Conservation (phyloP, 2,797 vertebrate species). For the Lacerta bilineata region DNA sequence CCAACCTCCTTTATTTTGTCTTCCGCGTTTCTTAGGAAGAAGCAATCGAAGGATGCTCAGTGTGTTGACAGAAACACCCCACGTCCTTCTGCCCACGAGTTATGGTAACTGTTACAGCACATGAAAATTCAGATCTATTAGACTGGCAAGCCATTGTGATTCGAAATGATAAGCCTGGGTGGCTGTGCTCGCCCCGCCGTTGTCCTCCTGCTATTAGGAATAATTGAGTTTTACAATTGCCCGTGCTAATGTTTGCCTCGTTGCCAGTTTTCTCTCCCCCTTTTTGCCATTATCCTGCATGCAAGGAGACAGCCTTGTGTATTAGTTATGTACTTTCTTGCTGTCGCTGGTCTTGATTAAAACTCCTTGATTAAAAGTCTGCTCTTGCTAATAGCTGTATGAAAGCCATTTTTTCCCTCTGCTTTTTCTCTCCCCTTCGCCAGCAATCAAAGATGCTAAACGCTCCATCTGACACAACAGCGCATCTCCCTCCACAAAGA, state of each 20-base stretch:
- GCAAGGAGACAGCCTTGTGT: neutral
- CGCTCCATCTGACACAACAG: neutral
- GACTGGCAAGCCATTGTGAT: neutral
- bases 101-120: neutral
- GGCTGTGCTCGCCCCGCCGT: no score
- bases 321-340: slow-evolving; percentile 13
- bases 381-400: slow-evolving; percentile 7
- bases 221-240: slow-evolving; percentile 11
- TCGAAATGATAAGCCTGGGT: neutral
- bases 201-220: neutral
- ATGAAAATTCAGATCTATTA: neutral
- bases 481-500: neutral
- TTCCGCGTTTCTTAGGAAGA: neutral
- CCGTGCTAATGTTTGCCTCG: neutral
- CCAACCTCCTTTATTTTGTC: neutral
- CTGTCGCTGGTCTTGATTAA: slow-evolving; percentile 20
- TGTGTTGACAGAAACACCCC: neutral
- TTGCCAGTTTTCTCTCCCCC: no score
- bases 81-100: neutral
- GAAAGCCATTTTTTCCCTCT: neutral
- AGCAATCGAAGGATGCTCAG: neutral
- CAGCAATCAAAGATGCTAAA: slow-evolving; percentile 16
- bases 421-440: neutral
- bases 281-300: neutral
- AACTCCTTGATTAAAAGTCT: slow-evolving; percentile 29